Conservation (phyloP, 92 coral and sea anemone genomes). For the Epizoanthus scotinus region DNA sequence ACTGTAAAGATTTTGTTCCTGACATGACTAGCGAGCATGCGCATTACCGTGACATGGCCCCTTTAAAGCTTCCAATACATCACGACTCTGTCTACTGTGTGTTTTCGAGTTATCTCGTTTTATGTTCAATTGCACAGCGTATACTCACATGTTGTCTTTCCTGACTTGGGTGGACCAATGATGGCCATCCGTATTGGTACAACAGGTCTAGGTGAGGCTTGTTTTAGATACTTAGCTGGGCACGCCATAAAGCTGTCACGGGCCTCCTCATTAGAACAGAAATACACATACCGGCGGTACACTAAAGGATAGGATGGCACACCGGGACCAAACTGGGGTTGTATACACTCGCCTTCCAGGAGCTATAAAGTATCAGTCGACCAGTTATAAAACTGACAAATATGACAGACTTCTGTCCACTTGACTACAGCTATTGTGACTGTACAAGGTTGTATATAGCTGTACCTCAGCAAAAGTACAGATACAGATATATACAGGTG, state of each 20-base stretch:
- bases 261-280: slow-evolving; percentile 85
- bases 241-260: slow-evolving; percentile 79
- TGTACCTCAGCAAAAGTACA: not conserved
- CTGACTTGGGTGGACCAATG: slow-evolving; percentile 98
- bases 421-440: not conserved
- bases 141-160: slow-evolving; percentile 90
- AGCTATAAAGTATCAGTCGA: slow-evolving; percentile 54
- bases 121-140: too few species aligned
- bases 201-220: slow-evolving; percentile 96
- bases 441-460: too few species aligned
- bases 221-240: slow-evolving; percentile 86
- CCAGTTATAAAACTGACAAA: not conserved
- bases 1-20: too few species aligned
- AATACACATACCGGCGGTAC: slow-evolving; percentile 88
- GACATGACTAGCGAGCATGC: too few species aligned
- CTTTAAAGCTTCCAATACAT: not conserved
- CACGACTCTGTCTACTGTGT: not conserved
- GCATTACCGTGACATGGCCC: too few species aligned
- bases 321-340: slow-evolving; percentile 79
- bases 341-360: slow-evolving; percentile 91
- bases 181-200: slow-evolving; percentile 93
- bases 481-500: too few species aligned
- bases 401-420: not conserved
- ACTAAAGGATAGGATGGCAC: slow-evolving; percentile 74
- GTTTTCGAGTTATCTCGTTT: not conserved